Evolutionary conservation across 2,888 invertebrate species (phyloP).

Genomic region (Piscicola geometra): DNA sequence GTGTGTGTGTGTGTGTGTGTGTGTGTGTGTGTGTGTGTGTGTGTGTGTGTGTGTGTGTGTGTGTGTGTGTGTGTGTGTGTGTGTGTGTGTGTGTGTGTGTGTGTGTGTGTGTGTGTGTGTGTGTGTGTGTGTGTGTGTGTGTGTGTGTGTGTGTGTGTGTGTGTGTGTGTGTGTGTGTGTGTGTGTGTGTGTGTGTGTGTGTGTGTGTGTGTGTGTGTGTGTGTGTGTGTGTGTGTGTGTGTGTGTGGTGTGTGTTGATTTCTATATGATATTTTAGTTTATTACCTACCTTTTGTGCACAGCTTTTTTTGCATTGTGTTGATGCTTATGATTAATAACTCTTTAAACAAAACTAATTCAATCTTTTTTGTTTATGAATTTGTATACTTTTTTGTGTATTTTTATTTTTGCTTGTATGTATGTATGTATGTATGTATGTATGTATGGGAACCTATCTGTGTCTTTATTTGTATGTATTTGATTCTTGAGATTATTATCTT

Average conservation of each 20-base stretch:
- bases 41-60: slow-evolving; percentile 19
- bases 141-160: too few relatives aligned
- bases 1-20: slow-evolving; percentile 16
- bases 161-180: slow-evolving; percentile 14
- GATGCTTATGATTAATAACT: too few relatives aligned
- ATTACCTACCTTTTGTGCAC: too few relatives aligned
- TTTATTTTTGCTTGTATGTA: background rate
- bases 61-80: slow-evolving; percentile 19
- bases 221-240: slow-evolving; percentile 17
- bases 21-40: slow-evolving; percentile 17
- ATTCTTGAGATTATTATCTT: too few relatives aligned
- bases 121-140: too few relatives aligned
- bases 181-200: slow-evolving; percentile 4
- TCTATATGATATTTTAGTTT: too few relatives aligned
- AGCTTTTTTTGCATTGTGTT: too few relatives aligned
- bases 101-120: slow-evolving; percentile 13
- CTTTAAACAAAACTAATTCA: too few relatives aligned
- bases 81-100: slow-evolving; percentile 19
- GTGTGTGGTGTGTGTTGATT: too few relatives aligned
- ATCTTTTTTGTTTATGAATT: background rate
- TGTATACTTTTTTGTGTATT: background rate
- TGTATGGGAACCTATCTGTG: background rate
- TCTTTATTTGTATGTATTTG: background rate
- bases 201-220: slow-evolving; percentile 22
- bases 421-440: slow-evolving; percentile 7